Base-by-base conservation (phyloP, 2,113 vertebrate species). In the Chascanopsetta lugubris region DNA sequence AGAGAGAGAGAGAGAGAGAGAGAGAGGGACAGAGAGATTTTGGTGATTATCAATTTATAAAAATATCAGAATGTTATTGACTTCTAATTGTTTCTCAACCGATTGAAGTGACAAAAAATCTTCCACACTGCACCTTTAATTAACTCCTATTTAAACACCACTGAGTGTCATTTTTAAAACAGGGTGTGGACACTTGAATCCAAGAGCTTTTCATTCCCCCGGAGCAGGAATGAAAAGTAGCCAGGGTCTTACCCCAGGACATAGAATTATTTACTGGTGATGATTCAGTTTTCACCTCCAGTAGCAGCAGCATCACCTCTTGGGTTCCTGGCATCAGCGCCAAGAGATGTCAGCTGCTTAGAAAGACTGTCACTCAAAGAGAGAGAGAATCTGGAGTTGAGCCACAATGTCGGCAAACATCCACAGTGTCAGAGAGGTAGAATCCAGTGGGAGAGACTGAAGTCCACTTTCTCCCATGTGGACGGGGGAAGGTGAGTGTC, bases 101-200 rank as follows among this genome's bases (percentile, higher is more conserved):
- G 43, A 42, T 57, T 24, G 27, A 18, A 26, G 47, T 71, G 29
- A 73, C 42, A 69, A 60, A 65, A n/a, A n/a, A n/a, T n/a, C n/a
- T n/a, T n/a, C n/a, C n/a, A n/a, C n/a, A n/a, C n/a, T n/a, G n/a
- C n/a, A n/a, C n/a, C n/a, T n/a, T n/a, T n/a, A n/a, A n/a, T n/a
- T n/a, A n/a, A n/a, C n/a, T 46, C 53, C 50, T 45, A 51, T 73
- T 69, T 76, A 66, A 59, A 38, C 22, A 30, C 65, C 26, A 66
- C 25, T 47, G 34, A 21, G 56, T 57, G 45, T 63, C 21, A 24
- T 45, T 21, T 59, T 55, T 57, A 12, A 54, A 54, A 56, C 61
- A 68, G 29, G 40, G 40, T 25, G 9, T 24, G 0, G 10, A 56
- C 5, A 17, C 38, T 21, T 4, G n/a, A 36, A 10, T 82, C 29